Evolutionary conservation across 1,140 invertebrate genomes (phyloP), one percentile per base, ranked within the genome.

Genomic region (Calycopis cecrops): DNA sequence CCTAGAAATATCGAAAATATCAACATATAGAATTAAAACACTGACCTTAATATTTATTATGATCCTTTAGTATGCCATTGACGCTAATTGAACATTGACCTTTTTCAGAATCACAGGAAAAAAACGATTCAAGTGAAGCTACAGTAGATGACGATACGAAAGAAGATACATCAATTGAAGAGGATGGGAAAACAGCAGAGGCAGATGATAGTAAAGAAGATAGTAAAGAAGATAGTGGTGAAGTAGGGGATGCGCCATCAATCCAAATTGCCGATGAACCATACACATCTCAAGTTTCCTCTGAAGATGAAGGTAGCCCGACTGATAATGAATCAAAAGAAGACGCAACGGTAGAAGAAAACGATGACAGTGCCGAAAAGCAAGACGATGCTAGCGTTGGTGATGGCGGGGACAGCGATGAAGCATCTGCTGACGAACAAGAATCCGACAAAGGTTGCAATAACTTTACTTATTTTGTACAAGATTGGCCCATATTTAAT

Each of bases 201-300:
- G 59, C 51, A 42, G 71, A 74, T 48, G 57, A 65, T 61, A 87
- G 78, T 60, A 73, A 68, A 54, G 69, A 72, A 57, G 57, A 65
- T 61, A 87, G 78, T 60, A 73, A 68, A 54, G 69, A 72, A 57
- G 62, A 49, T 3, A 42, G 42, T 11, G 42, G 52, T 6, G 21
- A 54, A 54, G 75, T 72, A 56, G 70, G 77, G 17, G 76, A 83
- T 52, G 68, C 62, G 48, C 80, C 80, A 35, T 78, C 84, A 38
- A 62, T 88, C 52, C 80, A 86, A 74, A 76, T 85, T 53, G 87
- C 88, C 49, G 88, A 89, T 55, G 85, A 86, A 60, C 85, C 85
- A 35, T 88, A 89, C 70, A 79, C 88, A 60, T 67, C 79, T 52
- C 73, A 83, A 73, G 68, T 69, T 50, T 85, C 79, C 48, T 67